A percentile compares a stretch with the other conserved stretches of the same genome.
These are phyloP conservation scores for mouse (Mus musculus) DNA, from an alignment of 2,113 vertebrate genomes.

Conservation along the genomic window GRCm39 chr16:74510001-74510500, in stretches of 20 bases:
- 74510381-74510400: too few relatives aligned
- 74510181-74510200: conserved; percentile 38
- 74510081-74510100: background rate
- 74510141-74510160: background rate
- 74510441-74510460: too few relatives aligned
- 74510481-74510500: background rate
- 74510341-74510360: too few relatives aligned
- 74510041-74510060: background rate
- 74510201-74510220: conserved; percentile 42
- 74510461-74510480: background rate
- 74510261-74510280: too few relatives aligned
- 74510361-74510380: too few relatives aligned
- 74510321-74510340: too few relatives aligned
- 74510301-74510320: too few relatives aligned
- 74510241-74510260: too few relatives aligned
- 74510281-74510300: too few relatives aligned
- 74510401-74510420: too few relatives aligned
- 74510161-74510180: background rate
- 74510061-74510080: background rate
- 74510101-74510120: background rate
- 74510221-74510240: background rate
- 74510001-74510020: conserved; percentile 60
- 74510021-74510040: conserved; percentile 34
- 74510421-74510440: too few relatives aligned
- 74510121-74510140: background rate